Evolutionary conservation across 2,113 vertebrate genomes (phyloP).

Genomic region (Gasterosteus aculeatus): DNA sequence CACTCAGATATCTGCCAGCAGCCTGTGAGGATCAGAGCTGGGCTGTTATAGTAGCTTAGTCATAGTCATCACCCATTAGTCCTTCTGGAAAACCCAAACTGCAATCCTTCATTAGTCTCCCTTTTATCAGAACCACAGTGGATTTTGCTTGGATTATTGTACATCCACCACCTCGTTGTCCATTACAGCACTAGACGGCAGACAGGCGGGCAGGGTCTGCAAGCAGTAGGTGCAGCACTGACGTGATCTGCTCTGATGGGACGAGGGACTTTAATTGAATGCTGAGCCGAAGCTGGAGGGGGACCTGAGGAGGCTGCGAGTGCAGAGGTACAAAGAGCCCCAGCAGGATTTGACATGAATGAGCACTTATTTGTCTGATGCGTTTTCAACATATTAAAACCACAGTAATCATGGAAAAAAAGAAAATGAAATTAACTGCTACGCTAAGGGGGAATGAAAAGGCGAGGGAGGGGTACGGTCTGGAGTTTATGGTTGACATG

Average conservation of each 20-base stretch:
- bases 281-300: slow-evolving; percentile 61
- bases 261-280: slow-evolving; percentile 73
- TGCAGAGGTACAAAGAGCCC: slow-evolving; percentile 49
- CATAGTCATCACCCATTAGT: slow-evolving; percentile 3
- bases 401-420: slow-evolving; percentile 32
- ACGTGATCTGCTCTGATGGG: slow-evolving; percentile 77
- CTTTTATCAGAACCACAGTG: slow-evolving; percentile 8
- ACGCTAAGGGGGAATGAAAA: slow-evolving; percentile 37
- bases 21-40: slow-evolving; percentile 64
- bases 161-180: slow-evolving; percentile 22
- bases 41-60: slow-evolving; percentile 24
- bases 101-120: neutral
- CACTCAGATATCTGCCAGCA: slow-evolving; percentile 74
- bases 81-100: slow-evolving; percentile 14
- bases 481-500: slow-evolving; percentile 69
- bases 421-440: slow-evolving; percentile 52
- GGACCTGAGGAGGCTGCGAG: slow-evolving; percentile 65
- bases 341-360: slow-evolving; percentile 70
- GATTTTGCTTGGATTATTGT: slow-evolving; percentile 1
- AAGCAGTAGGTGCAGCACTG: slow-evolving; percentile 68
- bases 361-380: slow-evolving; percentile 74
- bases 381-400: slow-evolving; percentile 67
- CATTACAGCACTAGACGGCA: slow-evolving; percentile 23
- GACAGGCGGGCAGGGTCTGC: slow-evolving; percentile 13
- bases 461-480: slow-evolving; percentile 30